Base-by-base conservation (phyloP, 2,797 vertebrate species). In the Mus spretus region DNA sequence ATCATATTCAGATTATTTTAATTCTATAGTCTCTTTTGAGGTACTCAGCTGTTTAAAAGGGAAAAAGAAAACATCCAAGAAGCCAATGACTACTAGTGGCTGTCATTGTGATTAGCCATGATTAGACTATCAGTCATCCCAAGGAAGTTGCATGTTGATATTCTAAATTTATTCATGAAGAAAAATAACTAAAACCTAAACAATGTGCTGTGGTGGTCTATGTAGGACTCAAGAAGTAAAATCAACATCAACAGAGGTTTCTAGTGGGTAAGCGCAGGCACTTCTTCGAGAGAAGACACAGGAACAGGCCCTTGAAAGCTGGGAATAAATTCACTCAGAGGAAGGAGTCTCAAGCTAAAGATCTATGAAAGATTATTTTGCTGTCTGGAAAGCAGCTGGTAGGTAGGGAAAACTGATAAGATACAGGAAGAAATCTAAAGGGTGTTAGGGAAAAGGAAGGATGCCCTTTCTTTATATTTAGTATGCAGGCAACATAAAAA, bases 161-260 rank as follows among this genome's bases (percentile, higher is more conserved):
- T 34, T 44, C 63, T 72, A 94, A 70, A 90, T 81, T 94, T 53
- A 61, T 75, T 92, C 55, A 47, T 78, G 37, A 95, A 78, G 53
- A 80, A 87, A 96, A 87, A 47, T 34, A 79, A 55, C 79, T 91
- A 77, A 91, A 80, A 77, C 20, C 4, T 77, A 75, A 85, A 89
- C 1, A 47, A 72, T 6, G 1, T 17, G 12, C 57, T 59, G 12
- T 34, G 6, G 37, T 37, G 7, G 31, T 40, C 0, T 26, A 13
- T 12, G n/a, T 40, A 31, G 3, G 13, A 57, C 4, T 31, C 44
- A 57, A 1, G 34, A 87, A 81, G 11, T 9, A 80, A n/a, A 93
- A 28, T 1, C 50, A 15, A 24, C 6, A 7, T 84, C 55, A 50
- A 17, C 24, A 9, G 80, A 87, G 53, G 37, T 55, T 47, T 63